Evolutionary conservation across 2,888 invertebrate species (phyloP), one percentile per base, ranked within the genome.

Genomic region (Melinaea menophilus): DNA sequence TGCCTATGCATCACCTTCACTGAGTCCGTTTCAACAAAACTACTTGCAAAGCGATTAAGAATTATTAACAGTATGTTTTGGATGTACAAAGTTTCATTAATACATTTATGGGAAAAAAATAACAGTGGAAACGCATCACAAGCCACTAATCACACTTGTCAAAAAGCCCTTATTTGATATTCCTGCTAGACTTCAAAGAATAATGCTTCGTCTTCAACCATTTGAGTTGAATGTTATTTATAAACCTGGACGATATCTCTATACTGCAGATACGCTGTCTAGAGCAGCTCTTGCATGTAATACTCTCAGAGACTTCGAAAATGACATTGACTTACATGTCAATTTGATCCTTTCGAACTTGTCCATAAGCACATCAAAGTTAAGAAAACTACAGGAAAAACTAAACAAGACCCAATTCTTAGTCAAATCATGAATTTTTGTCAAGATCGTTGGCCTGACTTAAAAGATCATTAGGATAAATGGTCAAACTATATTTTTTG

Each of bases 31-130:
- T 34, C 59, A 67, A 57, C 47, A 59, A 55, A 57, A 63, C 34
- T 66, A 66, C 33, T 46, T 54, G 5, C 68, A 66, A 64, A 61
- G 66, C 9, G 59, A 68, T 31, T 66, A 66, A 56, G 64, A 68
- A 35, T 13, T 62, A 4, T 12, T 61, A 3, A 62, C 66, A 3
- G 59, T 68, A 12, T n/a, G 64, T 3, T 68, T 62, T 61, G 65
- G 64, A 12, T 54, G 57, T 22, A 48, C 12, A 1, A 68, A 67
- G 47, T 63, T 65, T 41, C 68, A 71, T 58, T 65, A 69, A 47
- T 68, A 68, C 59, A 34, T 66, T 37, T 67, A 64, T 51, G 64
- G 67, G 41, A 62, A 37, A 46, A n/a, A 35, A 13, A 11, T 59
- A 11, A 34, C 22, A 34, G 55, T 63, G 34, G 41, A 46, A 34